phyloP scores from a whole-genome alignment of 1,140 invertebrate genomes.

The Drosophila pseudoananassae region DNA sequence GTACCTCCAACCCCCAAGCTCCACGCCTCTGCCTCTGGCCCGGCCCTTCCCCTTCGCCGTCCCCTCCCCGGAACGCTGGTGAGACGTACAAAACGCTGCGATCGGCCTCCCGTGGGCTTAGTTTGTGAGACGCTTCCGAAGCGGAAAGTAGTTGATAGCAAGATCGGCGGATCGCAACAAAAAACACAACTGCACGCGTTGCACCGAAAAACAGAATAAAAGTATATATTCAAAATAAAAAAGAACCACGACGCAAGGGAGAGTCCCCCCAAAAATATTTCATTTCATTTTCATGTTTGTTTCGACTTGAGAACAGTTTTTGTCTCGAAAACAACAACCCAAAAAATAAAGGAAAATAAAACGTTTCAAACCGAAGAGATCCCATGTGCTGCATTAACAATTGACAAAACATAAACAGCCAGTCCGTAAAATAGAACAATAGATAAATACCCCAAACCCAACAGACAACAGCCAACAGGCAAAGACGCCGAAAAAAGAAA shows the following conservation, averaged over 20 bases:
- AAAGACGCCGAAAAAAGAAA: constrained; percentile 14
- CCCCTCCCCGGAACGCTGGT: not conserved
- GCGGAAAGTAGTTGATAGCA: constrained; percentile 75
- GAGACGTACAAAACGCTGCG: constrained; percentile 67
- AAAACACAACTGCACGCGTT: constrained; percentile 32
- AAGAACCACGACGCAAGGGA: constrained; percentile 23
- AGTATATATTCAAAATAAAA: not conserved
- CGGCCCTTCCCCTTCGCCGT: not conserved
- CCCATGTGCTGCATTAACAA: constrained; percentile 42
- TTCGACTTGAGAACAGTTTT: constrained; percentile 38
- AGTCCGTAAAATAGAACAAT: constrained; percentile 32
- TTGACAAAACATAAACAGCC: constrained; percentile 41
- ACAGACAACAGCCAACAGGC: not conserved
- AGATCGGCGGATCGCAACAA: constrained; percentile 32
- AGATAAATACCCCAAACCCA: constrained; percentile 25
- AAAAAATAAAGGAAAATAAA: constrained; percentile 41
- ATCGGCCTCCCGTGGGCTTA: constrained; percentile 79
- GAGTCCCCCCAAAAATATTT: constrained; percentile 26
- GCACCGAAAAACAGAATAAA: constrained; percentile 32
- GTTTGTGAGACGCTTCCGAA: constrained; percentile 78
- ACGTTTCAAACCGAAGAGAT: constrained; percentile 41
- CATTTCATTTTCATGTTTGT: constrained; percentile 54
- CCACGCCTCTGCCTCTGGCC: not conserved
- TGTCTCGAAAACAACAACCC: constrained; percentile 22
- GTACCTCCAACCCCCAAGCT: constrained; percentile 12